phyloP scores from a whole-genome alignment of 2,797 vertebrate species.

The Acrossocheilus fasciatus region DNA sequence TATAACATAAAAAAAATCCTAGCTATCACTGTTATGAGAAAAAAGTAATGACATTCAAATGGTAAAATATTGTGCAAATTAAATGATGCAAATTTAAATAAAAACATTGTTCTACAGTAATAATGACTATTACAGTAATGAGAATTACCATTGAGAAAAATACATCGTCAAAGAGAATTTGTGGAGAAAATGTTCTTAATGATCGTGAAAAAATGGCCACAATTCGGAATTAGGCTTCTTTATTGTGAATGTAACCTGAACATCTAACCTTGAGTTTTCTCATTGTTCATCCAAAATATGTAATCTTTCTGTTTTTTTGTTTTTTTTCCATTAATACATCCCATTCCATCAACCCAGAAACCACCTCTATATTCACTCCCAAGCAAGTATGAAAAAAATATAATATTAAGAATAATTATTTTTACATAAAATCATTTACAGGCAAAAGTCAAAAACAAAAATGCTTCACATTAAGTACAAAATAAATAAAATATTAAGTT shows the following conservation, averaged over 20 bases:
- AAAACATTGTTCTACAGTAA: neutral
- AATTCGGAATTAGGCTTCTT: neutral
- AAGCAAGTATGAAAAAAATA: constrained; percentile 24
- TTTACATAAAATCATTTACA: constrained; percentile 22
- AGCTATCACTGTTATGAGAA: neutral
- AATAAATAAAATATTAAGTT: constrained; percentile 11
- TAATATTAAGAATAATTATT: neutral
- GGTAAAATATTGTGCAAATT: neutral
- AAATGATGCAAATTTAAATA: neutral
- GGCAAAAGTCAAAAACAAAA: constrained; percentile 24
- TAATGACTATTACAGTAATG: neutral
- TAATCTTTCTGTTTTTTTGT: constrained; percentile 13
- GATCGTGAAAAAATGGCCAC: neutral
- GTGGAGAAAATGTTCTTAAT: neutral
- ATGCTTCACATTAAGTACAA: constrained; percentile 18
- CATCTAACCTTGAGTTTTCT: neutral
- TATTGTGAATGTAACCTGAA: neutral
- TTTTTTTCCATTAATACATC: constrained; percentile 53
- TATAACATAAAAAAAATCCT: neutral
- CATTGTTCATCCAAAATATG: neutral
- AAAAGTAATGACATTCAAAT: neutral
- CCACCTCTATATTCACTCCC: constrained; percentile 10
- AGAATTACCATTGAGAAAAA: neutral
- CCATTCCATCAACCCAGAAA: neutral
- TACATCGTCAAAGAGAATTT: neutral